Percentiles rank a stretch among this genome's conserved stretches.
phyloP scores from a whole-genome alignment of 2,888 invertebrate species.

The Cheilosia urbana region DNA sequence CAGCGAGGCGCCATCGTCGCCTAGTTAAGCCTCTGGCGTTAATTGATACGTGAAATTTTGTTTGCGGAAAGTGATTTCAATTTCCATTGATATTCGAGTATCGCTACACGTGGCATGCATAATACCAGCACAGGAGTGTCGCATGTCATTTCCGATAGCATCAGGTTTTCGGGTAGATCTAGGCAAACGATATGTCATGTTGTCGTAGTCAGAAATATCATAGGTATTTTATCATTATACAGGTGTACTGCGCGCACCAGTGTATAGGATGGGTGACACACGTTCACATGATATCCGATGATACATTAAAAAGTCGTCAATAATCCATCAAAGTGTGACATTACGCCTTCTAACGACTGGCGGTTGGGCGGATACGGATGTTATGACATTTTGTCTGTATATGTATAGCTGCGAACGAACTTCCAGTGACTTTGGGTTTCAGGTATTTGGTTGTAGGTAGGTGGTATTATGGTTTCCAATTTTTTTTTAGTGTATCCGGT shows the following conservation, averaged over 20 bases:
- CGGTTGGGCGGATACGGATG: conserved; percentile 62
- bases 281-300: conserved; percentile 41
- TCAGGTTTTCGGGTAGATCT: conserved; percentile 7
- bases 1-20: background rate
- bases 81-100: conserved; percentile 41
- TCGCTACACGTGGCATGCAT: background rate
- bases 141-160: background rate
- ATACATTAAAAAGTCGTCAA: conserved; percentile 75
- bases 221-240: conserved; percentile 58
- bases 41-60: conserved; percentile 67
- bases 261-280: no score
- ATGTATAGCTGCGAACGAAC: conserved; percentile 18
- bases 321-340: conserved; percentile 71
- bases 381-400: conserved; percentile 29
- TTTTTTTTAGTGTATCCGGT: no score
- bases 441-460: background rate
- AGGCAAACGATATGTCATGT: conserved; percentile 41
- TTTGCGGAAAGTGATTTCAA: conserved; percentile 48
- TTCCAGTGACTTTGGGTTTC: conserved; percentile 39
- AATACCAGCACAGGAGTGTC: background rate
- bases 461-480: no score
- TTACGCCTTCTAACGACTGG: conserved; percentile 68
- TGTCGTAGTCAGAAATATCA: conserved; percentile 51
- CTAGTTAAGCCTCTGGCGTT: conserved; percentile 23
- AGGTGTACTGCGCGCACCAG: conserved; percentile 33